Evolutionary conservation across 2,797 vertebrate species (phyloP), one percentile per base, ranked within the genome.

Genomic region (Sciurus vulgaris): DNA sequence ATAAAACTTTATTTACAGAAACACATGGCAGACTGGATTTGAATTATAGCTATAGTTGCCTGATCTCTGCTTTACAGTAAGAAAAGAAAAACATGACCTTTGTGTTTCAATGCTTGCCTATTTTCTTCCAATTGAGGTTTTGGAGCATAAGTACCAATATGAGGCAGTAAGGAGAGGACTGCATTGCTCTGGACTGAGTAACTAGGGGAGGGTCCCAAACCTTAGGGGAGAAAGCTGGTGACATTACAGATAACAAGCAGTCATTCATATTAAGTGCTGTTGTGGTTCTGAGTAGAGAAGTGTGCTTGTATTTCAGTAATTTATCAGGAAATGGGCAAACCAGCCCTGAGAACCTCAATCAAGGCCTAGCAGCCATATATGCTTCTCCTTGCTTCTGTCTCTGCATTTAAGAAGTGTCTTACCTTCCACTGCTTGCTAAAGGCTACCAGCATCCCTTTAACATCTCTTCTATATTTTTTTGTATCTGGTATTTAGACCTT

Each of bases 291-390:
- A 85, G 26, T 11, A 41, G 6, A 63, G 11, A 70, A 1, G 2
- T 51, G 3, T 17, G 0, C 69, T 17, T 18, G 1, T 20, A n/a
- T 33, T 90, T 24, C 26, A 18, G 26, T 20, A 24, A 1, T 89
- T 41, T 7, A 20, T 76, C 12, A 7, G 17, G 26, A 70, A 30
- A 9, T 67, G 38, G 47, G 7, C 12, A 41, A 12, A 44, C 7
- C 11, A 5, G 20, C 1, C 6, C 17, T 47, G 15, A 72, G n/a
- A 65, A 30, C 12, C 24, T 30, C 20, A 41, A n/a, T 22, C 4
- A 26, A 33, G 4, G 54, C 1, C 6, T 2, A 26, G 28, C 10
- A 38, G 7, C 17, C 17, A 5, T 24, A 6, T 33, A 26, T 0
- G 3, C 33, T 54, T 4, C 18, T 51, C 49, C 22, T 56, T 26